Conservation (phyloP, 2,888 invertebrate species). For the Synergus itoensis region DNA sequence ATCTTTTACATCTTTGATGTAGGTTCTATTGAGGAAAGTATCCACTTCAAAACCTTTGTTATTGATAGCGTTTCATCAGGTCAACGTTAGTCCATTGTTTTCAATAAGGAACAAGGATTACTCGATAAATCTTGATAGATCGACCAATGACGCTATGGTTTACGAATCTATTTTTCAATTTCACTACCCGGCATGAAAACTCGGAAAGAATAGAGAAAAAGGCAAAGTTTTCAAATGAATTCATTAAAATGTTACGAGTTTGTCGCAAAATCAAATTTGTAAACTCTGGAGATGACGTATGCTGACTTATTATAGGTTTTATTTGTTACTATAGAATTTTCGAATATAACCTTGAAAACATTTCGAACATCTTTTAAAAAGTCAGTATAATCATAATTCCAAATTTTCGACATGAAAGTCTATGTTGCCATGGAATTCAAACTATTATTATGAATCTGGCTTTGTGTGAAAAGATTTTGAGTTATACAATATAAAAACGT, state of each 20-base stretch:
- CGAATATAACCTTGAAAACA: neutral
- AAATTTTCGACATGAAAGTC: too few relatives aligned
- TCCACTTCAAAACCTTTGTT: neutral
- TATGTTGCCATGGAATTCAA: neutral
- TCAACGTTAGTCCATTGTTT: neutral
- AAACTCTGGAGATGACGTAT: neutral
- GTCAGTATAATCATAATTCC: neutral
- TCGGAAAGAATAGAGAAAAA: neutral
- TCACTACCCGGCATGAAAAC: neutral
- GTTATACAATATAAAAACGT: too few relatives aligned
- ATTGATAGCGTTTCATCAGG: slow-evolving; percentile 5
- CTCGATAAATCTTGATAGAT: neutral
- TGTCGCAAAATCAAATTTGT: neutral
- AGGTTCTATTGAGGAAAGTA: neutral
- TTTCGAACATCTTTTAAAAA: neutral
- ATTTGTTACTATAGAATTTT: neutral
- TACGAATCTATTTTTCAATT: neutral
- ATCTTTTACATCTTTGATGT: neutral
- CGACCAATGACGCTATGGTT: neutral
- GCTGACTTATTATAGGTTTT: neutral
- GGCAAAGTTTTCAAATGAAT: neutral
- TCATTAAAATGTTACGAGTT: neutral
- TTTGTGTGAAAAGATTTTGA: too few relatives aligned
- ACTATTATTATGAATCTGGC: too few relatives aligned
- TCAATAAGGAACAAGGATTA: neutral